phyloP scores from a whole-genome alignment of 2,113 vertebrate species.

The Prietella phreatophila region DNA sequence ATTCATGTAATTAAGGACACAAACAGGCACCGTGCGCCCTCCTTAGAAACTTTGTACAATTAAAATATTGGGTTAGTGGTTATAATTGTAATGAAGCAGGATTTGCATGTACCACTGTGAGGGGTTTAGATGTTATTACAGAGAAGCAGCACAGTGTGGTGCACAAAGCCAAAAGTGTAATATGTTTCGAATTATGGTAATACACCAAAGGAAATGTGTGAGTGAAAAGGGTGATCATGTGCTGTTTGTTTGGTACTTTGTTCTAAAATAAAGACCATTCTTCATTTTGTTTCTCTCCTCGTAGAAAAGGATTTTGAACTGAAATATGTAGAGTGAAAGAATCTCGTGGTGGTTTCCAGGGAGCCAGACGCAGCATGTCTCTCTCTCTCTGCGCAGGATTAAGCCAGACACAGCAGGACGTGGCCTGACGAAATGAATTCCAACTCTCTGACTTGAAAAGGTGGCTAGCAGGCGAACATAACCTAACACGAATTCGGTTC shows the following conservation, averaged over 20 bases:
- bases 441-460: conserved; percentile 62
- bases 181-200: conserved; percentile 6
- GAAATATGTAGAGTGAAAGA: conserved; percentile 50
- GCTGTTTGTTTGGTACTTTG: conserved; percentile 8
- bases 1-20: too few relatives aligned
- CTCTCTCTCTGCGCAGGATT: conserved; percentile 58
- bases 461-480: conserved; percentile 53
- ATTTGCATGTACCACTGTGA: not conserved
- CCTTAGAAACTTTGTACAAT: not conserved
- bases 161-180: conserved; percentile 4
- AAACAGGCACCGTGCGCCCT: too few relatives aligned
- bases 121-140: not conserved
- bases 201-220: not conserved
- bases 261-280: conserved; percentile 38
- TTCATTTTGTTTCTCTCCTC: conserved; percentile 29
- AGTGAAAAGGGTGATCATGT: conserved; percentile 2
- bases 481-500: conserved; percentile 57
- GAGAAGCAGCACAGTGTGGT: not conserved
- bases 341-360: conserved; percentile 59
- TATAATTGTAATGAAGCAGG: not conserved
- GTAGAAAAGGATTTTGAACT: conserved; percentile 33
- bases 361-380: conserved; percentile 55
- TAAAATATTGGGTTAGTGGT: not conserved
- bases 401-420: conserved; percentile 63
- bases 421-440: conserved; percentile 66